These are phyloP conservation scores for Galeopsomyia nigrocyanea DNA, from an alignment of 2,888 invertebrate species.

Conservation along the genomic window DNA sequence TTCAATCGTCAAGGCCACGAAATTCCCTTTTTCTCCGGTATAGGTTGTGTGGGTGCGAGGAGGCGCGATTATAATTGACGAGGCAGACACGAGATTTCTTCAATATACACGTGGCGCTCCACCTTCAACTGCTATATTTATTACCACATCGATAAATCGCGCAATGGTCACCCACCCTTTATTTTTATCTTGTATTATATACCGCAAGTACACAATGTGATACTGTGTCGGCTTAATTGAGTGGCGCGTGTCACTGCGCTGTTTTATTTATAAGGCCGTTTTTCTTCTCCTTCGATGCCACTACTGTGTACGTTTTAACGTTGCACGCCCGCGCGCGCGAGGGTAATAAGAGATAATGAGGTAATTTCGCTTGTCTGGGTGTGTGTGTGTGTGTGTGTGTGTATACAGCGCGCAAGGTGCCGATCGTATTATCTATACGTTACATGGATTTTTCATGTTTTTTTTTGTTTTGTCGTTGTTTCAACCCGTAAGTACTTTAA, in stretches of 20 bases:
- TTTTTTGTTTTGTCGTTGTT: no score
- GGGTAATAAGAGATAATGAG: conserved; percentile 17
- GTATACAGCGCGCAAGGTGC: no score
- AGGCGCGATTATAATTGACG: no score
- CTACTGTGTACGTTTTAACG: not conserved
- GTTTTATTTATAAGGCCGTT: conserved; percentile 7
- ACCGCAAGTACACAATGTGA: not conserved
- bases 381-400: not conserved
- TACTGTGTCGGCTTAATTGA: conserved; percentile 34
- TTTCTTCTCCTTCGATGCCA: not conserved
- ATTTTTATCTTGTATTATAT: not conserved
- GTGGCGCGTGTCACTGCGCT: conserved; percentile 23
- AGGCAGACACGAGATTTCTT: conserved; percentile 7
- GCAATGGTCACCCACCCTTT: conserved; percentile 11
- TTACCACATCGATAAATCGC: conserved; percentile 1
- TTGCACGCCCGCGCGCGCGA: no score
- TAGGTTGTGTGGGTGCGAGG: no score
- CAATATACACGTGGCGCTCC: not conserved
- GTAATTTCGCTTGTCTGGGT: conserved; percentile 14
- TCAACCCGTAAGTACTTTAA: no score
- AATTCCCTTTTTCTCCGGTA: conserved; percentile 13
- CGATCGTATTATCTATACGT: no score
- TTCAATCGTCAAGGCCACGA: conserved; percentile 16
- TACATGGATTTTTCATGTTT: no score
- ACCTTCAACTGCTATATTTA: not conserved